These are phyloP conservation scores for Trichogramma pretiosum DNA, from an alignment of 1,140 invertebrate species.

Conservation along the genomic window DNA sequence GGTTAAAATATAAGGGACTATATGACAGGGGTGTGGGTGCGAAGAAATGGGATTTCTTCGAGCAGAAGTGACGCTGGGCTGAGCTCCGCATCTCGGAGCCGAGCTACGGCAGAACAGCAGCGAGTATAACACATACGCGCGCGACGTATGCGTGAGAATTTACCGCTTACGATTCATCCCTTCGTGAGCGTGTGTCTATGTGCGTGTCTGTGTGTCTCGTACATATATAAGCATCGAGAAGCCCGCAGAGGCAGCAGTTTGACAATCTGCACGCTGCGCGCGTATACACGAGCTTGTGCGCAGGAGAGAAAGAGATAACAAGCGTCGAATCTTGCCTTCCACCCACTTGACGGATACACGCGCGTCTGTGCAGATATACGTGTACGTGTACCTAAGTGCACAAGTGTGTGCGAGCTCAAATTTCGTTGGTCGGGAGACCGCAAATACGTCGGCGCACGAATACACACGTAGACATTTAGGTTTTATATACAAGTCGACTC, in stretches of 20 bases:
- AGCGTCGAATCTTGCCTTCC: not conserved
- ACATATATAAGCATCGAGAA: too few species aligned
- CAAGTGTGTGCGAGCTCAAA: too few species aligned
- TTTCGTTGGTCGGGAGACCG: too few species aligned
- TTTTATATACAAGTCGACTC: too few species aligned
- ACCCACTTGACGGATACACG: too few species aligned
- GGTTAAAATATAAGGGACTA: not conserved
- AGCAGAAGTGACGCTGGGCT: constrained; percentile 1
- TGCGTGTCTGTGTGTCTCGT: too few species aligned
- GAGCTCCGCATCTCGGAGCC: too few species aligned
- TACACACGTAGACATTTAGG: not conserved
- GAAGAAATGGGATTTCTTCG: constrained; percentile 2
- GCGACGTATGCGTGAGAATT: not conserved
- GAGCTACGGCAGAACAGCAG: not conserved
- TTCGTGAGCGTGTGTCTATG: too few species aligned
- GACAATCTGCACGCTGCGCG: constrained; percentile 1
- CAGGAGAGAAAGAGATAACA: not conserved
- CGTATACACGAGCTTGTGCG: too few species aligned
- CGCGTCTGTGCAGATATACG: too few species aligned
- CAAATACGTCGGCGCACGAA: not conserved
- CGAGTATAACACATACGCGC: too few species aligned
- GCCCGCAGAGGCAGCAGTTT: not conserved
- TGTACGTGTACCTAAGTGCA: too few species aligned
- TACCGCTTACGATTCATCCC: constrained; percentile 10
- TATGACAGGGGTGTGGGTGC: not conserved